Evolutionary conservation across 2,888 invertebrate species (phyloP).

Genomic region (Adineta ricciae): DNA sequence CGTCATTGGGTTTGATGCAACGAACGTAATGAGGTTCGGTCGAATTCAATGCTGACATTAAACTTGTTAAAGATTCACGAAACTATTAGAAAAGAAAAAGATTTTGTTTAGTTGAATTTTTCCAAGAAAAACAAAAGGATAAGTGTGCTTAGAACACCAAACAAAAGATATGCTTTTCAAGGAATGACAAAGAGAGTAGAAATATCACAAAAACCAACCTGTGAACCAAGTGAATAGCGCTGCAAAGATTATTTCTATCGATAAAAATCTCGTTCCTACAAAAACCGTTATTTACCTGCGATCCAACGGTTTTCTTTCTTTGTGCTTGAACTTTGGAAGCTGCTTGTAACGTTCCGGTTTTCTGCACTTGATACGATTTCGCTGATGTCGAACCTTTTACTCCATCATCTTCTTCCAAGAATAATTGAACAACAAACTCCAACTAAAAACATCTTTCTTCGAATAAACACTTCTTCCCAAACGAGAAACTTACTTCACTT

Average conservation of each 20-base stretch:
- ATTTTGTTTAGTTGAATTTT: too few species aligned
- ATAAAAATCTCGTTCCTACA: not conserved
- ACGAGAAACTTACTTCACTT: conserved; percentile 49
- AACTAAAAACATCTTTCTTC: conserved; percentile 57
- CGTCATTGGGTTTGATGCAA: conserved; percentile 90
- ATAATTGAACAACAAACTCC: conserved; percentile 79
- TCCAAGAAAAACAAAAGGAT: too few species aligned
- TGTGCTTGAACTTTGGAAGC: conserved; percentile 43
- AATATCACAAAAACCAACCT: not conserved
- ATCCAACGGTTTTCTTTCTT: conserved; percentile 58
- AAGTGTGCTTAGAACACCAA: too few species aligned
- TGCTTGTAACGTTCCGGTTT: conserved; percentile 31
- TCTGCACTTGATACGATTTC: conserved; percentile 14
- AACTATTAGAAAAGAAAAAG: conserved; percentile 58
- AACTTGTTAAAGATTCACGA: conserved; percentile 75
- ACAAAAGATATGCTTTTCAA: too few species aligned
- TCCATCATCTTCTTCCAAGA: conserved; percentile 68
- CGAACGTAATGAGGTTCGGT: conserved; percentile 96
- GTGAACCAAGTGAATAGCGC: not conserved
- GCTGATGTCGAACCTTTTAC: not conserved
- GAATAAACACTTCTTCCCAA: too few species aligned
- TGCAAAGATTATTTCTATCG: not conserved
- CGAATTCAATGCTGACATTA: conserved; percentile 81
- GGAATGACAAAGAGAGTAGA: not conserved
- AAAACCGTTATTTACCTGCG: conserved; percentile 42